Percentiles rank a stretch among this genome's conserved stretches.
These are phyloP conservation scores for Phortica variegata DNA, from an alignment of 1,140 invertebrate species.

Conservation along the genomic window DNA sequence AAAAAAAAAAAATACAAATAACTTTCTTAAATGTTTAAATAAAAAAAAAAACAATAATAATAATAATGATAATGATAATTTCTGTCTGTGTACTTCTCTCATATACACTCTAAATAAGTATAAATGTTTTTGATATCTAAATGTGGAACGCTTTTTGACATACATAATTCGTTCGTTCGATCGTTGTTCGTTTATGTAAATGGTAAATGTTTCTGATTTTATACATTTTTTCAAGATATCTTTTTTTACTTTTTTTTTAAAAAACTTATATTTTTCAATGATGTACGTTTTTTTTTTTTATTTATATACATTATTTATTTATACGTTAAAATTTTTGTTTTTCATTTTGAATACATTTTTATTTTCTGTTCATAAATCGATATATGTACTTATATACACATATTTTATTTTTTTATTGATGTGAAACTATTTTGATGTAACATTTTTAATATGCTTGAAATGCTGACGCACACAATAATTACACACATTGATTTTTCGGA, in stretches of 20 bases:
- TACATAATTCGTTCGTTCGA: slow-evolving; percentile 56
- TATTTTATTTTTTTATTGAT: too few relatives aligned
- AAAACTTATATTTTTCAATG: slow-evolving; percentile 3
- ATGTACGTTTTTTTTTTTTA: slow-evolving; percentile 5
- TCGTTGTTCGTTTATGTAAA: slow-evolving; percentile 56
- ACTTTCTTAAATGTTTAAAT: slow-evolving; percentile 17
- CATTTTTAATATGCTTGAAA: too few relatives aligned
- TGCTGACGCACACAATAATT: too few relatives aligned
- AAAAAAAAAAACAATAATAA: slow-evolving; percentile 21
- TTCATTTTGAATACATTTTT: too few relatives aligned
- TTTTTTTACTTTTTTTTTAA: background rate
- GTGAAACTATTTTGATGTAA: too few relatives aligned
- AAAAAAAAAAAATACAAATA: too few relatives aligned
- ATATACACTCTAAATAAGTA: slow-evolving; percentile 16
- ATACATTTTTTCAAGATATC: too few relatives aligned
- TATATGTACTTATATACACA: too few relatives aligned
- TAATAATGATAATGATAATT: slow-evolving; percentile 43
- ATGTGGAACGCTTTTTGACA: slow-evolving; percentile 57
- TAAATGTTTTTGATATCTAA: slow-evolving; percentile 50
- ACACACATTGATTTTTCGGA: too few relatives aligned
- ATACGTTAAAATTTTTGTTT: too few relatives aligned
- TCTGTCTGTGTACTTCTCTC: slow-evolving; percentile 44
- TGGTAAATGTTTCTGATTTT: slow-evolving; percentile 45
- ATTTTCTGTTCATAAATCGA: too few relatives aligned
- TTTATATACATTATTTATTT: background rate